Percentiles rank a stretch among this genome's conserved stretches.
These are phyloP conservation scores for Drosophila watanabei DNA, from an alignment of 1,140 invertebrate species.

Conservation along the genomic window DNA sequence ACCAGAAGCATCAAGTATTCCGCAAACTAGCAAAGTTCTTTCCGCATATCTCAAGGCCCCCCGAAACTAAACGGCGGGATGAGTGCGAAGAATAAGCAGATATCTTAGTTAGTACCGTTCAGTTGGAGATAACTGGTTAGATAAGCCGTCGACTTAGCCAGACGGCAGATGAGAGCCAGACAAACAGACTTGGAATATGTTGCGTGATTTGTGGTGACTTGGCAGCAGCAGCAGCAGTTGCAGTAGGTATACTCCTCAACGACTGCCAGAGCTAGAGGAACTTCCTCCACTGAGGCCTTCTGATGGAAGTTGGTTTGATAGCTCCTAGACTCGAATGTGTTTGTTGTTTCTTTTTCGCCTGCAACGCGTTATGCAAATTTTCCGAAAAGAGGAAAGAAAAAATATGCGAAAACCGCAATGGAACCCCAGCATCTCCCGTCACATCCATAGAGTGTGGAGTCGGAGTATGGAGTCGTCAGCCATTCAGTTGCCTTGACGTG, in stretches of 20 bases:
- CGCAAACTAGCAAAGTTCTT: neutral
- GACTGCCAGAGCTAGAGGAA: slow-evolving; percentile 17
- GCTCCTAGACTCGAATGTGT: slow-evolving; percentile 22
- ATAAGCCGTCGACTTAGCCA: slow-evolving; percentile 38
- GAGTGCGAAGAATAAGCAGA: slow-evolving; percentile 19
- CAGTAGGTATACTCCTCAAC: slow-evolving; percentile 19
- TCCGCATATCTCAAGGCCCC: slow-evolving; percentile 30
- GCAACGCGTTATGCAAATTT: slow-evolving; percentile 78
- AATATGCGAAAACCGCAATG: slow-evolving; percentile 48
- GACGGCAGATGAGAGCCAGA: slow-evolving; percentile 38
- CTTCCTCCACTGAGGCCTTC: slow-evolving; percentile 18
- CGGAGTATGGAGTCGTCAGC: slow-evolving; percentile 8
- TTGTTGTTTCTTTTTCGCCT: slow-evolving; percentile 39
- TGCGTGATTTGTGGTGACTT: slow-evolving; percentile 61
- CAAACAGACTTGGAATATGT: slow-evolving; percentile 44
- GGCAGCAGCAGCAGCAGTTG: slow-evolving; percentile 14
- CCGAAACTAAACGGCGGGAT: slow-evolving; percentile 1
- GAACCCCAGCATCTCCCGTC: slow-evolving; percentile 4
- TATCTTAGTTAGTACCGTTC: slow-evolving; percentile 52
- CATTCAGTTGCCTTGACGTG: slow-evolving; percentile 36
- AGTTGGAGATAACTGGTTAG: slow-evolving; percentile 52
- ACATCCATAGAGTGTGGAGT: neutral
- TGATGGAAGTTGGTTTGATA: slow-evolving; percentile 47
- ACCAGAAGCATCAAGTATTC: slow-evolving; percentile 9
- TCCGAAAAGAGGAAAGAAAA: slow-evolving; percentile 27